These are phyloP conservation scores for Cheilosia urbana DNA, from an alignment of 2,888 invertebrate species.

Conservation along the genomic window DNA sequence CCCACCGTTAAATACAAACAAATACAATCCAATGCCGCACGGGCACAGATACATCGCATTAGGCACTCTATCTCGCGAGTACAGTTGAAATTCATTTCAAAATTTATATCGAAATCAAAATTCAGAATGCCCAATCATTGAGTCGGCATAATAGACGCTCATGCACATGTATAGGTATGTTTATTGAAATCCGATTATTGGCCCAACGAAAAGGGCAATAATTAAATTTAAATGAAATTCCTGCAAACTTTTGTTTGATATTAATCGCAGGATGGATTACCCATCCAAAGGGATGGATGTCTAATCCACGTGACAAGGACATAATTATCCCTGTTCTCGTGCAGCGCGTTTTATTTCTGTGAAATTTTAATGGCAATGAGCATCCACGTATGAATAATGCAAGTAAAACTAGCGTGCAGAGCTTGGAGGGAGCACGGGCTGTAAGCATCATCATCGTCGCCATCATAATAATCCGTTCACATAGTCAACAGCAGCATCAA, in stretches of 20 bases:
- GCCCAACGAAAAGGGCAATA: slow-evolving; percentile 40
- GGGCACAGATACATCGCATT: no score
- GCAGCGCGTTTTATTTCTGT: background rate
- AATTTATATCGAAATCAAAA: slow-evolving; percentile 60
- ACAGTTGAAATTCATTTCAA: background rate
- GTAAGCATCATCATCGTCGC: slow-evolving; percentile 1
- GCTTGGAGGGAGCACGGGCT: background rate
- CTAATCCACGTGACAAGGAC: slow-evolving; percentile 56
- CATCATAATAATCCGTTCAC: slow-evolving; percentile 10
- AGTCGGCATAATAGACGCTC: background rate
- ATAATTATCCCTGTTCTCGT: slow-evolving; percentile 52
- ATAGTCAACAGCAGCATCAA: slow-evolving; percentile 37
- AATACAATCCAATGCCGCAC: background rate
- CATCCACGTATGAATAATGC: slow-evolving; percentile 58
- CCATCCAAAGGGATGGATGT: background rate
- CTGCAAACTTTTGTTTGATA: slow-evolving; percentile 63
- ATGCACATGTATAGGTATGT: background rate
- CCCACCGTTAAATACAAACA: background rate
- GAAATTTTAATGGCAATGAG: slow-evolving; percentile 60
- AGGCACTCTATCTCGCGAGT: background rate
- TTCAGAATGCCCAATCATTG: slow-evolving; percentile 19
- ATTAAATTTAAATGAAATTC: slow-evolving; percentile 68
- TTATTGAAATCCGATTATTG: slow-evolving; percentile 46
- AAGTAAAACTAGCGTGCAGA: slow-evolving; percentile 62
- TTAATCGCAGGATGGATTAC: slow-evolving; percentile 49